Percentiles rank a stretch among this genome's conserved stretches.
These are phyloP conservation scores for Gymnopithys bicolor DNA, from an alignment of 2,797 vertebrate species.

Conservation along the genomic window DNA sequence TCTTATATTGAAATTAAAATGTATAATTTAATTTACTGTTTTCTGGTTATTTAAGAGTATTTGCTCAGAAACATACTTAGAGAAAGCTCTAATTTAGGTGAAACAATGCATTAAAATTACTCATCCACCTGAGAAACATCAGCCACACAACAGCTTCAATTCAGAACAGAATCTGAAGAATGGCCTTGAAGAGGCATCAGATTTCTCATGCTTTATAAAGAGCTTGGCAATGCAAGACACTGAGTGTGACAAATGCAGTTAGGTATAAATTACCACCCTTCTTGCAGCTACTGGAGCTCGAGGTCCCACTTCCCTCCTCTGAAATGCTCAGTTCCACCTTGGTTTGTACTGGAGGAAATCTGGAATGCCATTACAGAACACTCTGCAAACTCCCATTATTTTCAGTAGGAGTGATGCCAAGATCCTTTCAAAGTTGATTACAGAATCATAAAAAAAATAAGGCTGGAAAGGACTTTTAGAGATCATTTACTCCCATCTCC, in stretches of 20 bases:
- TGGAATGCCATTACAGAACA: slow-evolving; percentile 33
- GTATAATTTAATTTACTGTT: neutral
- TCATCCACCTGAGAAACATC: neutral
- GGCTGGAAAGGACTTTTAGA: slow-evolving; percentile 66
- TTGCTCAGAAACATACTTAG: neutral
- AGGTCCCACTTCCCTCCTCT: neutral
- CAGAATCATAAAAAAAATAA: slow-evolving; percentile 46
- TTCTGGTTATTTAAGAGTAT: neutral
- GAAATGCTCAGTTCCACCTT: slow-evolving; percentile 16
- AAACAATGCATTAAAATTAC: neutral
- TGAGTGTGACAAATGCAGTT: neutral
- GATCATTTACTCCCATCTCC: slow-evolving; percentile 59
- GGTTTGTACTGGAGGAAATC: neutral
- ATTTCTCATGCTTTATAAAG: neutral
- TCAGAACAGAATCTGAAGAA: neutral
- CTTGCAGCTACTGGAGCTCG: neutral
- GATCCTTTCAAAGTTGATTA: slow-evolving; percentile 60
- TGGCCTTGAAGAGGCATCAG: neutral
- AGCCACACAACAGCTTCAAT: neutral
- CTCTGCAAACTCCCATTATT: slow-evolving; percentile 37
- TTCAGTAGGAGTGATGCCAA: slow-evolving; percentile 44
- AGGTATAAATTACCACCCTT: slow-evolving; percentile 2
- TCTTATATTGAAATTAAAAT: neutral
- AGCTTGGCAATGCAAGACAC: slow-evolving; percentile 1
- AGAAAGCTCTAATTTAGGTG: neutral